Conservation (phyloP, 2,888 invertebrate species). For the Hipparchia sbordonii region DNA sequence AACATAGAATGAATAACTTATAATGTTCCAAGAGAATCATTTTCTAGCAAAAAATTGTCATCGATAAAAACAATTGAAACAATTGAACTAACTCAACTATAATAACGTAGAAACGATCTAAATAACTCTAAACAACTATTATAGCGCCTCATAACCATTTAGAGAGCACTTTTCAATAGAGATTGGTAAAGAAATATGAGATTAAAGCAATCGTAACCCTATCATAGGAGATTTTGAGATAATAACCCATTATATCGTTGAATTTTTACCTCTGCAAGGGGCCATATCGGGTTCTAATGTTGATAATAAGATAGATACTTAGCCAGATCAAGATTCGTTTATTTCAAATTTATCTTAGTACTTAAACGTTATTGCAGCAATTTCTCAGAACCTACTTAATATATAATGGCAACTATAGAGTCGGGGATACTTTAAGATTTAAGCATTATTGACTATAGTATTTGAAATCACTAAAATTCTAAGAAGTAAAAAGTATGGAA, state of each 20-base stretch:
- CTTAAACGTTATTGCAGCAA: neutral
- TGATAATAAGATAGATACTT: conserved; percentile 14
- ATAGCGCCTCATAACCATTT: conserved; percentile 19
- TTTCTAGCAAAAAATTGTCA: neutral
- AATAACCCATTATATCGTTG: conserved; percentile 13
- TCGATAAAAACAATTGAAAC: conserved; percentile 23
- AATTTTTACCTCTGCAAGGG: conserved; percentile 7
- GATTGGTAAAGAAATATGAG: conserved; percentile 22
- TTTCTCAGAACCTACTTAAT: neutral
- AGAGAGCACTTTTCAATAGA: conserved; percentile 10
- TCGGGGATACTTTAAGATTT: neutral
- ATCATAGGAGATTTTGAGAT: conserved; percentile 27
- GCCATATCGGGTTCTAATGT: conserved; percentile 22
- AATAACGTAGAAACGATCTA: conserved; percentile 14
- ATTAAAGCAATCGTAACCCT: conserved; percentile 25
- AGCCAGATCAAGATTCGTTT: conserved; percentile 13
- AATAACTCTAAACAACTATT: conserved; percentile 21
- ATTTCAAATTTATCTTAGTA: conserved; percentile 21
- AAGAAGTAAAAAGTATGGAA: neutral
- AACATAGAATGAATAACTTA: neutral
- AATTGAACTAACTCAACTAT: neutral
- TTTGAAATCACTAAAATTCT: neutral
- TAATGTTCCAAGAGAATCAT: neutral
- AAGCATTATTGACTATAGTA: neutral
- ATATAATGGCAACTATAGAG: neutral